Evolutionary conservation across 2,113 vertebrate genomes (phyloP), one percentile per base, ranked within the genome.

Genomic region (Oenanthe melanoleuca): DNA sequence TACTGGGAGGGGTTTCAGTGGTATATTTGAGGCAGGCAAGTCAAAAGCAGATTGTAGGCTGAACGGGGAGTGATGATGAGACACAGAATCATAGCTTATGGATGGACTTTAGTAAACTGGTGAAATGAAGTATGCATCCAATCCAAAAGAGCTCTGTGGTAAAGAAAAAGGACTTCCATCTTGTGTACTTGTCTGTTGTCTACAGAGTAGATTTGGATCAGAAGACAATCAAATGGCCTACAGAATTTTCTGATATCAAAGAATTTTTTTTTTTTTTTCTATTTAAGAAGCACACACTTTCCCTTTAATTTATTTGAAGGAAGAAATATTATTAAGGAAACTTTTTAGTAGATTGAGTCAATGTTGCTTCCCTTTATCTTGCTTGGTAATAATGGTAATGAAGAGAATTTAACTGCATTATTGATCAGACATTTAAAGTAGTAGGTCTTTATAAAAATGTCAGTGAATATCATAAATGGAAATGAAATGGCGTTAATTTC

Each of bases 341-440:
- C 9, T 22, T 89, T 42, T 86, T 85, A 71, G 34, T 24, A 17
- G 47, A 56, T 59, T 8, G 11, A 63, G 25, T 86, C 34, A 74
- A 25, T 53, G 17, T 14, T 66, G 6, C 37, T 80, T 78, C n/a
- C 52, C 37, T 92, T 86, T 89, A 70, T 93, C 91, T 56, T 94
- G n/a, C n/a, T 89, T 91, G 31, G 26, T 61, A 83, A 26, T 90
- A 64, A 49, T 79, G 92, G 45, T 85, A 91, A 82, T 80, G 16
- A 45, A 81, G 86, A 84, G 67, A 93, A 86, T 94, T 91, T 96
- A 89, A 95, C 63, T 84, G 84, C 95, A 81, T 74, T 84, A 23
- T 42, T 85, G 89, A 80, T 94, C 52, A 89, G 80, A 93, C 79
- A 82, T 91, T 96, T 87, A 79, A 84, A 95, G 29, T 8, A 33